These are phyloP conservation scores for Drosophila navojoa DNA, from an alignment of 1,140 invertebrate species.

Conservation along the genomic window DNA sequence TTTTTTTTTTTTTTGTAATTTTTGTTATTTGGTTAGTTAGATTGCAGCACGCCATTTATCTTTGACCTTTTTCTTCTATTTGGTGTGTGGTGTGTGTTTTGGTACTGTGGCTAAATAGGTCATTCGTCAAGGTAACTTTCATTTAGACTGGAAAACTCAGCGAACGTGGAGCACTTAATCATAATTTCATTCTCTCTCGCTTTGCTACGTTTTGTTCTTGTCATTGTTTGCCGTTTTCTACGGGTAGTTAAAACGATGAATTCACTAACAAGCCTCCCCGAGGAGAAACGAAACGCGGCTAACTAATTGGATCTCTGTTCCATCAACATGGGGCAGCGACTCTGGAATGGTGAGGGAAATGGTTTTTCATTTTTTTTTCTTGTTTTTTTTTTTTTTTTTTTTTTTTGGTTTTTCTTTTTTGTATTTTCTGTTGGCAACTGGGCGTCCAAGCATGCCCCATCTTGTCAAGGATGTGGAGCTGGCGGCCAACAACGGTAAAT, in stretches of 20 bases:
- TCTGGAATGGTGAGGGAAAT: not conserved
- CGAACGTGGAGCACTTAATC: slow-evolving; percentile 71
- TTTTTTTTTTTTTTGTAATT: not conserved
- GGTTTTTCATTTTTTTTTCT: too few relatives aligned
- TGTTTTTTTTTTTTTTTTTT: not conserved
- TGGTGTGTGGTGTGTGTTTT: slow-evolving; percentile 47
- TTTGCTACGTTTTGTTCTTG: slow-evolving; percentile 65
- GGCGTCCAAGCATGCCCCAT: slow-evolving; percentile 42
- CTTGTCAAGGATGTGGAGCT: slow-evolving; percentile 53
- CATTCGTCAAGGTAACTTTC: slow-evolving; percentile 83
- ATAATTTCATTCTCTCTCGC: slow-evolving; percentile 71
- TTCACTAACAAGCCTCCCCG: slow-evolving; percentile 51
- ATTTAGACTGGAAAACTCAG: slow-evolving; percentile 75
- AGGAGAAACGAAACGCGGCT: slow-evolving; percentile 28
- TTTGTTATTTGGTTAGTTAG: slow-evolving; percentile 30
- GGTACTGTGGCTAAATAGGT: slow-evolving; percentile 78
- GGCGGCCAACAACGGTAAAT: slow-evolving; percentile 48
- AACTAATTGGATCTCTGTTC: slow-evolving; percentile 45
- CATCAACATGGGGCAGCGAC: not conserved
- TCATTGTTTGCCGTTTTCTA: slow-evolving; percentile 58
- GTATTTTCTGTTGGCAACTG: slow-evolving; percentile 5
- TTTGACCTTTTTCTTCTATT: slow-evolving; percentile 61
- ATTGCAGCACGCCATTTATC: slow-evolving; percentile 56
- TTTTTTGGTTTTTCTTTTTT: not conserved
- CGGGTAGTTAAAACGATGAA: slow-evolving; percentile 46